Base-by-base conservation (phyloP, 1,140 invertebrate genomes). In the Marisa cornuarietis region DNA sequence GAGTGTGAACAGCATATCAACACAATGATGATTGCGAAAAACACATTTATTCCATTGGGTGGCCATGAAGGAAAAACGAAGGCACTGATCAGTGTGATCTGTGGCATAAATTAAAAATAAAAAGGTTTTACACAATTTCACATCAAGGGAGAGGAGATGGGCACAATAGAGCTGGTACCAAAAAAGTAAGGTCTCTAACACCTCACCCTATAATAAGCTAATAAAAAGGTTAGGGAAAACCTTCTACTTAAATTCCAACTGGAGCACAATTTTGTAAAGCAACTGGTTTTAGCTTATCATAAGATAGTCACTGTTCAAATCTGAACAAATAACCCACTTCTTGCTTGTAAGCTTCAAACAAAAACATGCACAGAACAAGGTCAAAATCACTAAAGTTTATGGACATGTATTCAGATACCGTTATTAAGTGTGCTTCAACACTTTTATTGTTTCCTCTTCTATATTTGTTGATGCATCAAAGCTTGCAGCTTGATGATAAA, bases 41-140 rank as follows among this genome's bases (percentile, higher is more conserved):
- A 90, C 22, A 90, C 83, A 81, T 90, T 89, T 42, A 89, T 81
- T 71, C 85, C 89, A 83, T 86, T 83, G 18, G 87, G 86, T 22
- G 85, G 85, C 84, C 85, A 87, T 24, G 80, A 16, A 31, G 87
- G 87, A 72, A 87, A 89, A 14, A 85, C 82, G 81, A 90, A 88
- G 20, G 90, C 88, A 85, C 88, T 88, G 31, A 90, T 82, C 52
- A 90, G 72, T n/a, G 90, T 90, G 1, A 88, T 84, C 89, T 90
- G 84, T 26, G 83, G 83, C 58, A 78, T 63, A 63, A 4, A n/a
- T n/a, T n/a, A 63, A 20, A n/a, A 63, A 20, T 20, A 20, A 63
- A 63, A 63, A 2, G 7, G 3, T 4, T 63, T 18, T 63, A 63
- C 7, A 63, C n/a, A n/a, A n/a, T 42, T 42, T 42, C 31, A 42